Evolutionary conservation across 1,140 invertebrate genomes (phyloP), one percentile per base, ranked within the genome.

Genomic region (Antheraea mylitta): DNA sequence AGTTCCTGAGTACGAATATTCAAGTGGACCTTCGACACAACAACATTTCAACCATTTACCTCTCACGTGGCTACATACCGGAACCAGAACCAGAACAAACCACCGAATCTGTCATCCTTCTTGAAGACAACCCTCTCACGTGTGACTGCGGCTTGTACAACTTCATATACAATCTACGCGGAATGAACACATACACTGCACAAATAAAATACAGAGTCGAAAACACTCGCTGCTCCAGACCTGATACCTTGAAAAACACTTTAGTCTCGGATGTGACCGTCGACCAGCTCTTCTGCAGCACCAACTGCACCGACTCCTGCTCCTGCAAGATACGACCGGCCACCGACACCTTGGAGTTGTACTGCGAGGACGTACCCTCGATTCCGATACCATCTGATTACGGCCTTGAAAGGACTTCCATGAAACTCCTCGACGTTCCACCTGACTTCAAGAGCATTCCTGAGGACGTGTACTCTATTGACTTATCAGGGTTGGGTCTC

Each of bases 81-180:
- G 36, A 38, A 5, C 6, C 18, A 6, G 16, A 36, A 2, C 9
- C 18, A 4, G 16, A 16, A 19, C 37, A 19, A 5, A 18, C 18
- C 36, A 53, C 58, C 5, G 45, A 36, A 13, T 30, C 70, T 10
- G 38, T 64, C 0, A 80, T 93, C 69, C 79, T 81, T 16, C 83
- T 95, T 5, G 92, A 87, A 66, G 81, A 94, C 53, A 97, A 97
- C 89, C 96, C 95, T 0, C 76, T 96, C 30, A 61, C 78, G 6
- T 97, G 96, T 74, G 94, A 96, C 73, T 97, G 96, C 74, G 10
- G 77, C 0, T 37, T 94, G 0, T 92, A 94, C 58, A 71, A 89
- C 18, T 93, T 96, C 64, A 76, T 94, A 10, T 82, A 87, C 48
- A 42, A 59, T 30, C 66, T 74, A 0, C 7, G 48, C 7, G 68